A percentile compares a stretch with the other conserved stretches of the same genome.
phyloP scores from a whole-genome alignment of 2,888 invertebrate genomes.

The Yponomeuta evonymella region DNA sequence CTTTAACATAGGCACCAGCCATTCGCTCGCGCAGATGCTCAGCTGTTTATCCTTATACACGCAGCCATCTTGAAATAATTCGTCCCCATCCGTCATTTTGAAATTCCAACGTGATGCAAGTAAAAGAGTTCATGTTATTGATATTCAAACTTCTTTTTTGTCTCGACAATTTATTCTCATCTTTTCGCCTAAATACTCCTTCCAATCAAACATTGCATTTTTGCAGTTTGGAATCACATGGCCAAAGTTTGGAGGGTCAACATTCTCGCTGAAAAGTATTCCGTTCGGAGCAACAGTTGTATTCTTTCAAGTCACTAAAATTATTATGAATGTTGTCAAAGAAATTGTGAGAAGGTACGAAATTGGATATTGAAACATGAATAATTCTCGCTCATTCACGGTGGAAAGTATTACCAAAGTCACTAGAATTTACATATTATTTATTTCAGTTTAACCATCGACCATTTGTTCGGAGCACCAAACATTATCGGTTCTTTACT shows the following conservation, averaged over 20 bases:
- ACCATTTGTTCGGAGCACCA: too few species aligned
- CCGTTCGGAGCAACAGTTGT: not conserved
- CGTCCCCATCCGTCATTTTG: not conserved
- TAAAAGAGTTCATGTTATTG: not conserved
- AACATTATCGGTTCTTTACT: too few species aligned
- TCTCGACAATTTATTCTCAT: too few species aligned
- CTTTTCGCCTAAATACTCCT: too few species aligned
- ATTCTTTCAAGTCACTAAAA: not conserved
- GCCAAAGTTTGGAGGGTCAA: not conserved
- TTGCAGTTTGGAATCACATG: not conserved
- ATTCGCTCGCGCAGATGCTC: slow-evolving; percentile 9
- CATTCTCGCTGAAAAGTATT: not conserved
- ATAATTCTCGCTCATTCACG: too few species aligned
- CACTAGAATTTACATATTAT: too few species aligned
- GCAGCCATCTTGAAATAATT: not conserved
- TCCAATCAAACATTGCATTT: not conserved
- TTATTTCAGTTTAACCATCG: too few species aligned
- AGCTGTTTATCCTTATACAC: not conserved
- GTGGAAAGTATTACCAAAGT: too few species aligned
- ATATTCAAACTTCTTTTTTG: not conserved
- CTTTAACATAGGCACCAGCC: not conserved
- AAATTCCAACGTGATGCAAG: not conserved
- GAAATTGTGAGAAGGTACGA: not conserved
- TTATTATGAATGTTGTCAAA: not conserved
- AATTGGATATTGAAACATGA: not conserved